A percentile compares a stretch with the other conserved stretches of the same genome.
Evolutionary conservation across 1,140 invertebrate genomes (phyloP).

Genomic region (Drosophila kohkoa): DNA sequence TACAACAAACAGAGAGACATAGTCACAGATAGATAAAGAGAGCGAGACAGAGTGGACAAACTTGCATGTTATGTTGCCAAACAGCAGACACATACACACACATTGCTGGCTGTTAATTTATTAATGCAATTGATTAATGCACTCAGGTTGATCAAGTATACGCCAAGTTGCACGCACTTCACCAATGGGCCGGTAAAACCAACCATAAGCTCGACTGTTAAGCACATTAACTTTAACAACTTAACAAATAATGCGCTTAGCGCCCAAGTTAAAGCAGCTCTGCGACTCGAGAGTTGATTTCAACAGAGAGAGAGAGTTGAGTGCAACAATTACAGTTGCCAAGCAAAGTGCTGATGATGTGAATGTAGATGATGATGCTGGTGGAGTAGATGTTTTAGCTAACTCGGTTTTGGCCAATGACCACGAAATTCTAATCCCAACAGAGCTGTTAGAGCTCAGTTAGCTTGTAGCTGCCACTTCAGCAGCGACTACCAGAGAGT

Average conservation of each 20-base stretch:
- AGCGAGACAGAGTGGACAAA: conserved; percentile 14
- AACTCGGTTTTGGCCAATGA: conserved; percentile 65
- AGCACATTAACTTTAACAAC: conserved; percentile 58
- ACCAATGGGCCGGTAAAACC: not conserved
- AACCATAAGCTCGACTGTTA: conserved; percentile 31
- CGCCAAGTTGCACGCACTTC: conserved; percentile 22
- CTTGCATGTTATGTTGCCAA: conserved; percentile 12
- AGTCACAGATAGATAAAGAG: not conserved
- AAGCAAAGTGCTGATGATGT: conserved; percentile 15
- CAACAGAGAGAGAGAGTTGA: not conserved
- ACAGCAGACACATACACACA: conserved; percentile 18
- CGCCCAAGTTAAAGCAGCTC: conserved; percentile 31
- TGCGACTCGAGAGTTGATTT: not conserved
- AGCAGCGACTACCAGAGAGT: conserved; percentile 19
- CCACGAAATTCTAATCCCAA: conserved; percentile 59
- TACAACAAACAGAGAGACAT: conserved; percentile 36
- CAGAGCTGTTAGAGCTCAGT: conserved; percentile 8
- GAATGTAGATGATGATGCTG: conserved; percentile 4
- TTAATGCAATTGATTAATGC: conserved; percentile 81
- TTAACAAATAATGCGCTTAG: conserved; percentile 54
- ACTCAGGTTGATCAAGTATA: conserved; percentile 63
- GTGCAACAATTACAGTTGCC: conserved; percentile 30
- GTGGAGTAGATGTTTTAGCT: conserved; percentile 19
- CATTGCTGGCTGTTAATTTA: conserved; percentile 63
- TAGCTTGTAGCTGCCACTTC: conserved; percentile 22